Evolutionary conservation across 2,113 vertebrate species (phyloP).

Genomic region (Lipotes vexillifer): DNA sequence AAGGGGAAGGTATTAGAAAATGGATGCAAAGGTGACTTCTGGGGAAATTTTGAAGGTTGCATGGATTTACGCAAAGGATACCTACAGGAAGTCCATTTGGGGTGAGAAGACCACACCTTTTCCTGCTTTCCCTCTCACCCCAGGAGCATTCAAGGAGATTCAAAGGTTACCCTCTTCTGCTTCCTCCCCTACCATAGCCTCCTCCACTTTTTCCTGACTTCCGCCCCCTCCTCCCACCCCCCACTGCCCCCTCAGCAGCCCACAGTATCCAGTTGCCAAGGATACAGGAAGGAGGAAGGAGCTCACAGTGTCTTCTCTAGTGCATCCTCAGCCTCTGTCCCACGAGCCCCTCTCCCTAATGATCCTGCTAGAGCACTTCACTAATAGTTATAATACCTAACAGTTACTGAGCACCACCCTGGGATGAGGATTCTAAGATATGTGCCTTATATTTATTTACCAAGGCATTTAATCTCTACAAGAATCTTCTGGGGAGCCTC

Average conservation of each 20-base stretch:
- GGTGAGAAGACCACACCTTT: background rate
- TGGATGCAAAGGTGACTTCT: background rate
- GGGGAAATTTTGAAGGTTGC: background rate
- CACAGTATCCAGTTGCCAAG: background rate
- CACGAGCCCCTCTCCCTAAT: background rate
- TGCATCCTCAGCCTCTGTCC: background rate
- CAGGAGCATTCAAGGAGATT: background rate
- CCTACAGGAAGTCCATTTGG: background rate
- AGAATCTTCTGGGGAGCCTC: background rate
- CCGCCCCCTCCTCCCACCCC: background rate
- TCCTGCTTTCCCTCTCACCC: background rate
- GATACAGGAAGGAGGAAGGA: background rate
- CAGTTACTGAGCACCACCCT: background rate
- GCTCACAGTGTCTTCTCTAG: background rate
- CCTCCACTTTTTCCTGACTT: background rate
- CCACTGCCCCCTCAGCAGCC: background rate
- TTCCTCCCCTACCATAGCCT: background rate
- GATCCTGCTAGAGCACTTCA: background rate
- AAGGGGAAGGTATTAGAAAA: background rate
- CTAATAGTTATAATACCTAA: fast-evolving
- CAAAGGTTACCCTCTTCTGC: background rate
- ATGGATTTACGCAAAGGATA: background rate
- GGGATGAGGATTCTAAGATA: background rate
- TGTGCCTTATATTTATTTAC: background rate
- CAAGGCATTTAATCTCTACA: background rate